Conservation (phyloP, 2,797 vertebrate species). For the Mormyrops attenuatus region DNA sequence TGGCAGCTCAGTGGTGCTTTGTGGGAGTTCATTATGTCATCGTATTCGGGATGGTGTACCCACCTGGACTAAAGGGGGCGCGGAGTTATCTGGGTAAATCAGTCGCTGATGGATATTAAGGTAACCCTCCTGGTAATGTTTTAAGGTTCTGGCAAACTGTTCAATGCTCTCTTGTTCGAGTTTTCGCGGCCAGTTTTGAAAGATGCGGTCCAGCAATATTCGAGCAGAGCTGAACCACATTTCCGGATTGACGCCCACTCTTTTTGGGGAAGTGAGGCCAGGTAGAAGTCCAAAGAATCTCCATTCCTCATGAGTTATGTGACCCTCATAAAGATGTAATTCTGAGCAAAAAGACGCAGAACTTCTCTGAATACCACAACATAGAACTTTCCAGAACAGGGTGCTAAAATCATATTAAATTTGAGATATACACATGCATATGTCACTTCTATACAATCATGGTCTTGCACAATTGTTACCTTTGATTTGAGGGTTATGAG, state of each 20-base stretch:
- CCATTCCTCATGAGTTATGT: conserved; percentile 24
- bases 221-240: conserved; percentile 44
- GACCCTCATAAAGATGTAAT: conserved; percentile 55
- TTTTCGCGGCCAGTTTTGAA: conserved; percentile 45
- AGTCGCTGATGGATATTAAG: accelerated
- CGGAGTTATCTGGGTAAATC: accelerated
- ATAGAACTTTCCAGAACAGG: background rate
- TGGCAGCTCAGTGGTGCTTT: accelerated
- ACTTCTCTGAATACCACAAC: background rate
- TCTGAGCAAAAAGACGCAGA: conserved; percentile 40
- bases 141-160: conserved; percentile 27
- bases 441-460: background rate
- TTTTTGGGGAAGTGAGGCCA: accelerated
- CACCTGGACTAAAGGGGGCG: conserved; percentile 24
- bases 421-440: background rate
- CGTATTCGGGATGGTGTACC: conserved; percentile 16
- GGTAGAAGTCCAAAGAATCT: accelerated
- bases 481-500: background rate
- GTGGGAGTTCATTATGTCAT: background rate
- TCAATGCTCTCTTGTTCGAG: conserved; percentile 28
- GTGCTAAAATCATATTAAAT: background rate
- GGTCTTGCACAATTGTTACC: conserved; percentile 37
- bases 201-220: conserved; percentile 45
- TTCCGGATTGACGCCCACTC: conserved; percentile 17
- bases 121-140: accelerated